Evolutionary conservation across 2,888 invertebrate genomes (phyloP).

Genomic region (Drosophila ustulata): DNA sequence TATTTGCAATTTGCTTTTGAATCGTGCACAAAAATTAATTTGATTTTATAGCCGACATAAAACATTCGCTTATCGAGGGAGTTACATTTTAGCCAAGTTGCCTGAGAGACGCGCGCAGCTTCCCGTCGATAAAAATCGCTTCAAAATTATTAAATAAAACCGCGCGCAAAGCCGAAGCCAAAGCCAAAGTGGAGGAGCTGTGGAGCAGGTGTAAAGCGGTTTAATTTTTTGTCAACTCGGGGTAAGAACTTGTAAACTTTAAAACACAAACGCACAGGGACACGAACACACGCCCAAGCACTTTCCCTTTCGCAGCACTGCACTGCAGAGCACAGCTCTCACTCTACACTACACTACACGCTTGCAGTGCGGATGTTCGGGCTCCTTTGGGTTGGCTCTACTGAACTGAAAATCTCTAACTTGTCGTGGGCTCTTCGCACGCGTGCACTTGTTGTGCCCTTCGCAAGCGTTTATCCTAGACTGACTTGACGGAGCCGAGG

Average conservation of each 20-base stretch:
- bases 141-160: slow-evolving; percentile 17
- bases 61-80: slow-evolving; percentile 34
- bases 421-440: slow-evolving; percentile 62
- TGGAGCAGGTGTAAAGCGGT: slow-evolving; percentile 20
- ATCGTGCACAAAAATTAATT: slow-evolving; percentile 30
- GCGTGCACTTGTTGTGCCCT: slow-evolving; percentile 85
- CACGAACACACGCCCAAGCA: background rate
- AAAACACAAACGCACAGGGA: slow-evolving; percentile 2
- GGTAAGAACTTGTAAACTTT: slow-evolving; percentile 21
- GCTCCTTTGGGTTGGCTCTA: slow-evolving; percentile 38
- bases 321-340: slow-evolving; percentile 33
- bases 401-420: slow-evolving; percentile 36
- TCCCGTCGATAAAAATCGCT: slow-evolving; percentile 14
- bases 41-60: slow-evolving; percentile 34
- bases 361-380: slow-evolving; percentile 31
- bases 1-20: slow-evolving; percentile 21
- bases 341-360: slow-evolving; percentile 51
- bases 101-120: slow-evolving; percentile 48
- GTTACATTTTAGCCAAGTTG: slow-evolving; percentile 62
- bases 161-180: slow-evolving; percentile 45
- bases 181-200: slow-evolving; percentile 22
- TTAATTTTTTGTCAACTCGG: slow-evolving; percentile 16
- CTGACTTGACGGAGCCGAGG: slow-evolving; percentile 75
- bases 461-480: slow-evolving; percentile 85
- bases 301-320: slow-evolving; percentile 16